Evolutionary conservation across 2,797 vertebrate genomes (phyloP).

Genomic region (Enteromius trimaculatus): DNA sequence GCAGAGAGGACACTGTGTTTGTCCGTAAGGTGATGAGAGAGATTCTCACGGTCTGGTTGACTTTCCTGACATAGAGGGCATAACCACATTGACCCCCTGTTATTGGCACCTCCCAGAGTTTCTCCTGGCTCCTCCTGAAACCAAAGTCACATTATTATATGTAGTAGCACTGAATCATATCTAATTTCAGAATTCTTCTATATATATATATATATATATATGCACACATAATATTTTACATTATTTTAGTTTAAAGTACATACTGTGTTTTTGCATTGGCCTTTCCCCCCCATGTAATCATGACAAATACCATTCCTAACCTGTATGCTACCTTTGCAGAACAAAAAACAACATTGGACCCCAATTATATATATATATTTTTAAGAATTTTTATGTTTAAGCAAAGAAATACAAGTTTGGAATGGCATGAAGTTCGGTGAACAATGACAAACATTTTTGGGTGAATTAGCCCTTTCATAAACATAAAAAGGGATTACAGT

Average conservation of each 20-base stretch:
- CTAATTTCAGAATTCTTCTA: neutral
- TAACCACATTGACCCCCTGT: constrained; percentile 81
- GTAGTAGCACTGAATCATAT: neutral
- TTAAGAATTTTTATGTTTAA: neutral
- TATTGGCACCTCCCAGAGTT: constrained; percentile 81
- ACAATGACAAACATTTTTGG: neutral
- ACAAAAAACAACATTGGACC: neutral
- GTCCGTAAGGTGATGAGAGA: constrained; percentile 79
- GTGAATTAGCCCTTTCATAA: neutral
- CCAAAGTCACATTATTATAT: constrained; percentile 26
- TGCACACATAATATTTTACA: neutral
- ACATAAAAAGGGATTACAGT: neutral
- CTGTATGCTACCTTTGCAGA: neutral
- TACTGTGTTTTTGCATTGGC: neutral
- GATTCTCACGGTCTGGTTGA: constrained; percentile 75
- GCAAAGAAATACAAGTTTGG: neutral
- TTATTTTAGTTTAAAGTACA: neutral
- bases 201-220: too few species aligned
- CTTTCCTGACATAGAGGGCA: constrained; percentile 91
- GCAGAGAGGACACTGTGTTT: constrained; percentile 82
- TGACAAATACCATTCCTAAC: neutral
- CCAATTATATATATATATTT: neutral
- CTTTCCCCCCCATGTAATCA: too few species aligned
- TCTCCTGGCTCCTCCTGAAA: constrained; percentile 87
- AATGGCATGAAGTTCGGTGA: neutral